Conservation (phyloP, 2,888 invertebrate species). For the Apamea anceps region DNA sequence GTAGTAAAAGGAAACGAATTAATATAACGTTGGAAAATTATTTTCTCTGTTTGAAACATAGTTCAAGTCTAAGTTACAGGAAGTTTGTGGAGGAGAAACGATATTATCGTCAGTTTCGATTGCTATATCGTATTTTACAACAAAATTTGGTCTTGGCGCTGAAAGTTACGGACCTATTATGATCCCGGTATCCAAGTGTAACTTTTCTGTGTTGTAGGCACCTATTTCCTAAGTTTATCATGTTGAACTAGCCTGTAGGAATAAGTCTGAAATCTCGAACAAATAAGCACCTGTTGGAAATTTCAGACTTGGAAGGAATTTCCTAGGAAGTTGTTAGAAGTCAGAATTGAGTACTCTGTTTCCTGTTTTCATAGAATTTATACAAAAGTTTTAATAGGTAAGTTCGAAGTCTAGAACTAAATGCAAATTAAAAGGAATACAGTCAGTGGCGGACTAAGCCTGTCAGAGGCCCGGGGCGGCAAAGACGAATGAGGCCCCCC, state of each 20-base stretch:
- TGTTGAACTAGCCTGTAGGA: neutral
- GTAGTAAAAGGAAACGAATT: slow-evolving; percentile 31
- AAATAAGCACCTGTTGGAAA: neutral
- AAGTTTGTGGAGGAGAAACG: slow-evolving; percentile 28
- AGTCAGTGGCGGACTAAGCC: too few species aligned
- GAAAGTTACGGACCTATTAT: neutral
- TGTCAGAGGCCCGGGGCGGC: too few species aligned
- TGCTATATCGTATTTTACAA: slow-evolving; percentile 3
- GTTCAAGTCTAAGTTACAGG: slow-evolving; percentile 33
- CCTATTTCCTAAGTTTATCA: neutral
- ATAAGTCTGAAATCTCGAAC: neutral
- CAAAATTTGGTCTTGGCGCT: neutral
- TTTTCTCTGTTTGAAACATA: slow-evolving; percentile 35
- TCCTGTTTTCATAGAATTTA: neutral
- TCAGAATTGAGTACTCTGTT: neutral
- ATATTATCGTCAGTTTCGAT: slow-evolving; percentile 12
- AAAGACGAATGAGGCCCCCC: too few species aligned
- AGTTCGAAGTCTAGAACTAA: neutral
- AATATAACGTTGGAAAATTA: slow-evolving; percentile 22
- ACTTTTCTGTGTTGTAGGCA: neutral
- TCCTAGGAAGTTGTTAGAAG: neutral
- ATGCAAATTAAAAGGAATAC: neutral
- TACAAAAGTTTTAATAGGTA: neutral
- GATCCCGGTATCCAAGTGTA: neutral
- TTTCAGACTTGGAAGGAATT: neutral